phyloP scores from a whole-genome alignment of 2,888 invertebrate species.

The Furcula furcula region DNA sequence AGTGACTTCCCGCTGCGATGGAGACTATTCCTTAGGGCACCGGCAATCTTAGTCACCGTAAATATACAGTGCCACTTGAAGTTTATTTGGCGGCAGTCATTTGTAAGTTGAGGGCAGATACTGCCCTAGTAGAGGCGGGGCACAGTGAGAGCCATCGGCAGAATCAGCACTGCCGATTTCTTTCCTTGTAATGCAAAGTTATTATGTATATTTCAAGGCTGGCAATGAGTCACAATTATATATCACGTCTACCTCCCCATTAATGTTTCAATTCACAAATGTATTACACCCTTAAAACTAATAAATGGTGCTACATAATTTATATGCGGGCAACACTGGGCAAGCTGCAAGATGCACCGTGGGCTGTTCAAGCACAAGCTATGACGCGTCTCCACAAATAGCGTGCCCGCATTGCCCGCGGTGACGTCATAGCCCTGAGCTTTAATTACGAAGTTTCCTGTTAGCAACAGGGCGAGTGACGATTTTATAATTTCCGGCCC shows the following conservation, averaged over 20 bases:
- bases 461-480: neutral
- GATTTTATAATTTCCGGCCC: neutral
- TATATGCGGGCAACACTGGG: slow-evolving; percentile 18
- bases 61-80: no score
- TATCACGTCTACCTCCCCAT: neutral
- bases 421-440: slow-evolving; percentile 22
- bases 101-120: no score
- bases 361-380: no score
- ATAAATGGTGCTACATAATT: slow-evolving; percentile 23
- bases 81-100: no score
- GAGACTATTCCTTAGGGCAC: no score
- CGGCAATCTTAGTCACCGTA: no score
- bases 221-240: neutral
- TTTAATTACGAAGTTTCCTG: slow-evolving; percentile 13
- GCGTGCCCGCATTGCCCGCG: slow-evolving; percentile 24
- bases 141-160: no score
- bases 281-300: slow-evolving; percentile 18
- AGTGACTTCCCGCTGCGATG: no score
- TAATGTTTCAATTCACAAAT: slow-evolving; percentile 11
- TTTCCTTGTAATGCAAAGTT: no score
- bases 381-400: slow-evolving; percentile 29
- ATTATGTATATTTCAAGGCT: neutral
- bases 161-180: no score
- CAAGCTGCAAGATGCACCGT: no score
- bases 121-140: no score